A percentile compares a stretch with the other conserved stretches of the same genome.
Conservation (phyloP, 1,140 invertebrate genomes). For the Bombus picipes region DNA sequence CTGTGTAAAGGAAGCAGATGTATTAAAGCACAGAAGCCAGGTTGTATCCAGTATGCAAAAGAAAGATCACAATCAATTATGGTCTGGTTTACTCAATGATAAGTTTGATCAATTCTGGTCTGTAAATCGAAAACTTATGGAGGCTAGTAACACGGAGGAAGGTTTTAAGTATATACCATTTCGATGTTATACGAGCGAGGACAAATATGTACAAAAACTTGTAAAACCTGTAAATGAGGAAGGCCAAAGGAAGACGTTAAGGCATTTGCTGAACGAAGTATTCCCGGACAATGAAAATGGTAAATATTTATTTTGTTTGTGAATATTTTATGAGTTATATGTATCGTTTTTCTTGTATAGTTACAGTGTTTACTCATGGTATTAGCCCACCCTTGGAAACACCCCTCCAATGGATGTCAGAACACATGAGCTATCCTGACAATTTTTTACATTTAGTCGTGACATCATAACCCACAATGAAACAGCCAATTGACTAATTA, state of each 20-base stretch:
- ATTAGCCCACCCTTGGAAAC: constrained; percentile 93
- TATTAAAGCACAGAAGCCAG: constrained; percentile 95
- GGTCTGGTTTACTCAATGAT: constrained; percentile 96
- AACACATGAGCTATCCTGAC: constrained; percentile 98
- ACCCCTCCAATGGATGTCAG: constrained; percentile 98
- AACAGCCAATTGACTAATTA: constrained; percentile 44
- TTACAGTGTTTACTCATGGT: constrained; percentile 93
- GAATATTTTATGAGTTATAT: too few species aligned
- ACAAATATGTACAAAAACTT: constrained; percentile 89
- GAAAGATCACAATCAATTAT: constrained; percentile 98
- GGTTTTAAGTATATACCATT: constrained; percentile 96
- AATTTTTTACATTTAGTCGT: constrained; percentile 97
- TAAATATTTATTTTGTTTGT: constrained; percentile 65
- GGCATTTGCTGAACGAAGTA: constrained; percentile 88
- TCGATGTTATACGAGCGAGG: constrained; percentile 92
- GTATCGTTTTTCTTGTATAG: constrained; percentile 83
- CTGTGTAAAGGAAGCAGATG: constrained; percentile 98
- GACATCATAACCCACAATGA: constrained; percentile 71
- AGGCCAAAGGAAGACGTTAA: constrained; percentile 89
- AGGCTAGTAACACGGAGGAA: constrained; percentile 88
- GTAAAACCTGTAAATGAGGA: constrained; percentile 89
- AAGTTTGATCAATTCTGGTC: constrained; percentile 99
- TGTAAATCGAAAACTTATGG: constrained; percentile 97
- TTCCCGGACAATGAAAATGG: constrained; percentile 85
- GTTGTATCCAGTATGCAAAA: constrained; percentile 98